Conservation (phyloP, 2,113 vertebrate species). For the Orycteropus afer region DNA sequence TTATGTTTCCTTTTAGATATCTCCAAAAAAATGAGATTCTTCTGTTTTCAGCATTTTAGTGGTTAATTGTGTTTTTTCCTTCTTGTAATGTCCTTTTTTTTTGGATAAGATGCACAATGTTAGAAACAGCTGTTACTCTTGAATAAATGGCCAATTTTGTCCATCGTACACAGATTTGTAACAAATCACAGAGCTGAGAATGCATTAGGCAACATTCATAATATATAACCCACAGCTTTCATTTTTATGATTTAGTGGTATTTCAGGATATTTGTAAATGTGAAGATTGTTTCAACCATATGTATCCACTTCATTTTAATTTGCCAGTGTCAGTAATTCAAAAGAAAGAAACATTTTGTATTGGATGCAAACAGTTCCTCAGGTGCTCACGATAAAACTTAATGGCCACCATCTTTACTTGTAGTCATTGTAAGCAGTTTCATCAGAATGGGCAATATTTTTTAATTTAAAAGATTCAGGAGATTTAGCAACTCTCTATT, state of each 20-base stretch:
- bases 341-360: slow-evolving; percentile 88
- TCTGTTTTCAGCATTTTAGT: slow-evolving; percentile 84
- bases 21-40: slow-evolving; percentile 62
- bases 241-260: slow-evolving; percentile 91
- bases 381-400: slow-evolving; percentile 91
- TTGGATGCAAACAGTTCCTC: slow-evolving; percentile 89
- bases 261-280: slow-evolving; percentile 92
- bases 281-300: slow-evolving; percentile 91
- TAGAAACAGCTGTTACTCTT: slow-evolving; percentile 88
- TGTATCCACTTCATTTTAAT: slow-evolving; percentile 95
- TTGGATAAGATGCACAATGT: slow-evolving; percentile 82
- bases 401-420: slow-evolving; percentile 92
- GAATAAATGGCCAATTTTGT: slow-evolving; percentile 92
- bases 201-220: slow-evolving; percentile 89
- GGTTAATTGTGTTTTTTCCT: slow-evolving; percentile 85
- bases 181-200: slow-evolving; percentile 90
- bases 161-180: slow-evolving; percentile 88
- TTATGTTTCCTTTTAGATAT: slow-evolving; percentile 53
- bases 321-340: slow-evolving; percentile 93
- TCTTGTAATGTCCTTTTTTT: slow-evolving; percentile 79
- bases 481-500: slow-evolving; percentile 87
- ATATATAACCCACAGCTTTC: slow-evolving; percentile 89
- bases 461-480: slow-evolving; percentile 91
- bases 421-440: slow-evolving; percentile 92
- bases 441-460: slow-evolving; percentile 92